Conservation (phyloP, 2,113 vertebrate genomes). For the Oenanthe oenanthe region DNA sequence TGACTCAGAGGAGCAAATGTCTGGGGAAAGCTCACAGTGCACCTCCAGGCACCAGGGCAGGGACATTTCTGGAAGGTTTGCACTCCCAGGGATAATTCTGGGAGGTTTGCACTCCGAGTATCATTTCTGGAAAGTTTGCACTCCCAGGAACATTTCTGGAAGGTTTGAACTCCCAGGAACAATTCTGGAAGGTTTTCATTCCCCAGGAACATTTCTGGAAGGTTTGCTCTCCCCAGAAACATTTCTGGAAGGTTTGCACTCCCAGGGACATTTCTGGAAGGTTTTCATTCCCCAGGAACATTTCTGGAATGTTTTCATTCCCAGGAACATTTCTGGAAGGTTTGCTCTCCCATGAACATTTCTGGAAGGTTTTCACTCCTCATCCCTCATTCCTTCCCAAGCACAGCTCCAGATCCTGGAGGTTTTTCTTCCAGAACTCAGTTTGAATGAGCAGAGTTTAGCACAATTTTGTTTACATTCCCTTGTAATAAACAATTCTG, state of each 20-base stretch:
- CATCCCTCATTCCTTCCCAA: neutral
- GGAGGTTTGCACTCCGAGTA: no score
- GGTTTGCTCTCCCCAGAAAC: neutral
- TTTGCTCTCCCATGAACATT: no score
- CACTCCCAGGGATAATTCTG: no score
- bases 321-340: no score
- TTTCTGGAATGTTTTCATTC: no score
- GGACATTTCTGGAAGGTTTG: neutral
- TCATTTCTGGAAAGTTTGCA: neutral
- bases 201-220: neutral
- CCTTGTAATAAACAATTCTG: neutral
- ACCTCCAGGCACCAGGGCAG: conserved; percentile 44
- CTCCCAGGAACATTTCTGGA: neutral
- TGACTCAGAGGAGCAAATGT: conserved; percentile 46
- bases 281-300: no score
- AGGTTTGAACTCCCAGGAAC: neutral
- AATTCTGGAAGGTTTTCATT: no score
- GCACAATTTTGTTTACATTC: neutral
- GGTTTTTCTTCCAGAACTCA: neutral
- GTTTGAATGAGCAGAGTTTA: neutral
- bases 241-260: no score
- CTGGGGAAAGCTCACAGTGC: conserved; percentile 46
- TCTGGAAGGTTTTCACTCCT: neutral
- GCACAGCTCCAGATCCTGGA: neutral
- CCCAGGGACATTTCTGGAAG: no score